Percentiles rank a stretch among this genome's conserved stretches.
These are phyloP conservation scores for Stichopus chloronotus DNA, from an alignment of 35 echinoderm and acorn worm species.

Conservation along the genomic window DNA sequence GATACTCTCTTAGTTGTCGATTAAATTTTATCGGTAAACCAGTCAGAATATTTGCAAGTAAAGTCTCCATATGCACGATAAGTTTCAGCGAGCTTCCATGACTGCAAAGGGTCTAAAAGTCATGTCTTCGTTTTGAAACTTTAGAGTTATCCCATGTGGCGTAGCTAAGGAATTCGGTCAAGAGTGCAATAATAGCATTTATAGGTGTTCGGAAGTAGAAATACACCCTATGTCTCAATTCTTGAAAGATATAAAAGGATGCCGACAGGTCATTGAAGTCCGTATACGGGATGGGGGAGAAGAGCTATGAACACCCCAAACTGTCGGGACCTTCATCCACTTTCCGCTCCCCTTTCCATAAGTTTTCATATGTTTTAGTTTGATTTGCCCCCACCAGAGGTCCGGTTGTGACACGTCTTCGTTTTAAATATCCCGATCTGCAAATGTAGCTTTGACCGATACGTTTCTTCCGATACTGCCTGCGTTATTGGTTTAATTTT, in stretches of 20 bases:
- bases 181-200: neutral
- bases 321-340: neutral
- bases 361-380: neutral
- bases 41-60: too few species aligned
- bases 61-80: too few species aligned
- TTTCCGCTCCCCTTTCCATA: neutral
- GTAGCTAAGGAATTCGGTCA: conserved; percentile 15
- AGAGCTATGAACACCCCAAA: neutral
- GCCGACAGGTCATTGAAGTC: conserved; percentile 14
- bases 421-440: too few species aligned
- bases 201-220: too few species aligned
- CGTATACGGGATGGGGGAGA: neutral
- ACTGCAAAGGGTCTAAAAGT: neutral
- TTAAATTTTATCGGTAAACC: neutral
- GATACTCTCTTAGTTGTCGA: neutral
- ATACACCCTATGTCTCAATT: neutral
- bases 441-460: too few species aligned
- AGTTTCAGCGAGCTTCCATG: neutral
- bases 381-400: too few species aligned
- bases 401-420: too few species aligned
- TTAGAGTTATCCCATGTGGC: neutral
- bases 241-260: neutral
- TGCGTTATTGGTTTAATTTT: too few species aligned
- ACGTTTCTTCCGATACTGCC: too few species aligned
- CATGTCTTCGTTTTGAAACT: neutral